Evolutionary conservation across 2,888 invertebrate genomes (phyloP), one percentile per base, ranked within the genome.

Genomic region (Ophion ventricosus): DNA sequence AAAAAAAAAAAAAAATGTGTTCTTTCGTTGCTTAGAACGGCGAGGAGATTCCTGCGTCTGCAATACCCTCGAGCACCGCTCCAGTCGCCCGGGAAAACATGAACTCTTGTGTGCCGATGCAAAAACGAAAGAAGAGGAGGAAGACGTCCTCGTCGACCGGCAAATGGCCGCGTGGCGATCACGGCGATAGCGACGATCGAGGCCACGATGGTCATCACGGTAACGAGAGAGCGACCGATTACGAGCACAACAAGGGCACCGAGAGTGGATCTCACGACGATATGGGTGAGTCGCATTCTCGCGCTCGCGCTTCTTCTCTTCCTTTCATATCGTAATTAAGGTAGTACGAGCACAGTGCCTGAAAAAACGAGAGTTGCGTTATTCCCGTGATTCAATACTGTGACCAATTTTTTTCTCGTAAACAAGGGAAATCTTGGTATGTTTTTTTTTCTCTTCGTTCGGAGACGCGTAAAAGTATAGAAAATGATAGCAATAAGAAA

Each of bases 81-180:
- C 87, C 94, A 87, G 85, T 92, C 40, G 89, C 93, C 0, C 91
- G 91, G 56, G 93, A 94, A 89, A 90, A 91, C 26, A 94, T 94
- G 75, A 94, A 94, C 88, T 93, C 95, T 75, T 94, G 94, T 87
- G 93, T 94, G 80, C 95, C 94, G 69, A 87, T 83, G 59, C 93
- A 95, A 49, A 94, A 95, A 87, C 94, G 94, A 76, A 95, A 95
- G 90, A 95, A 95, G 83, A 94, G 95, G 85, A 94, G 94, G 84
- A 94, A 95, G 84, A 91, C 91, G 2, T 91, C 92, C 11, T 90
- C 90, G 1, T 90, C 91, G 20, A 89, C 89, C 10, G 90, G 90
- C 61, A 93, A 92, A 83, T 91, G 91, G 92, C 88, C 91, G 25
- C 89, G 90, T 29, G 87, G 83, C 23, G 89, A 88, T 54, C 85